Conservation (phyloP, 2,888 invertebrate genomes). For the Malachius bipustulatus region DNA sequence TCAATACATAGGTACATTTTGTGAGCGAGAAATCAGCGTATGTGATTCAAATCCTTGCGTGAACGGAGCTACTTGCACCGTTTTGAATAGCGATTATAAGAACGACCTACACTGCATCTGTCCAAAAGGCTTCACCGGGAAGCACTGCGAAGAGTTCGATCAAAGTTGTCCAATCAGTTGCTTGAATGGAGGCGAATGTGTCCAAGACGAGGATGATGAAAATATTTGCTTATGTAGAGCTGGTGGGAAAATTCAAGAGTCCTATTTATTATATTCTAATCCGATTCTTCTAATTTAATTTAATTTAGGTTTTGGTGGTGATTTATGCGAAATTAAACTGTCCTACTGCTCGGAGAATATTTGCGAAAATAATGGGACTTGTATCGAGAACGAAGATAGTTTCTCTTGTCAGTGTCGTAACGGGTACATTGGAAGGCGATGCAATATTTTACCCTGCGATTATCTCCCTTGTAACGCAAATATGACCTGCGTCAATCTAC, state of each 20-base stretch:
- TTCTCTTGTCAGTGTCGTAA: slow-evolving; percentile 40
- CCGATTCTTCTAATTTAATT: no score
- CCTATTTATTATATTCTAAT: not conserved
- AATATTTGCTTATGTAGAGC: slow-evolving; percentile 35
- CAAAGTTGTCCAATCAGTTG: slow-evolving; percentile 36
- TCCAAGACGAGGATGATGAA: slow-evolving; percentile 34
- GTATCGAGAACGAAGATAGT: slow-evolving; percentile 32
- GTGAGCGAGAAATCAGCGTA: slow-evolving; percentile 38
- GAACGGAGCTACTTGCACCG: slow-evolving; percentile 41
- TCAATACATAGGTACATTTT: slow-evolving; percentile 38
- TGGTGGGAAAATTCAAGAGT: no score
- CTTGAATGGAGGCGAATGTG: slow-evolving; percentile 41
- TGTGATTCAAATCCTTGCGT: slow-evolving; percentile 44
- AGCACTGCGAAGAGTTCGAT: slow-evolving; percentile 38
- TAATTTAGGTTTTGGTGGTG: slow-evolving; percentile 29
- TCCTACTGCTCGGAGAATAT: slow-evolving; percentile 25
- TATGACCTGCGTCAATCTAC: slow-evolving; percentile 37
- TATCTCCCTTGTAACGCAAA: slow-evolving; percentile 41
- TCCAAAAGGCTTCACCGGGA: slow-evolving; percentile 38
- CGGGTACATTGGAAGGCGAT: slow-evolving; percentile 43
- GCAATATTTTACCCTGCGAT: slow-evolving; percentile 46
- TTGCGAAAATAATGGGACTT: slow-evolving; percentile 37
- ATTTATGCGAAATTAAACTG: slow-evolving; percentile 27
- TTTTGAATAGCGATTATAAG: slow-evolving; percentile 19
- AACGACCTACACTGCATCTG: slow-evolving; percentile 39